A percentile compares a stretch with the other conserved stretches of the same genome.
Evolutionary conservation across 2,113 vertebrate genomes (phyloP).

Genomic region (Rallus limicola): DNA sequence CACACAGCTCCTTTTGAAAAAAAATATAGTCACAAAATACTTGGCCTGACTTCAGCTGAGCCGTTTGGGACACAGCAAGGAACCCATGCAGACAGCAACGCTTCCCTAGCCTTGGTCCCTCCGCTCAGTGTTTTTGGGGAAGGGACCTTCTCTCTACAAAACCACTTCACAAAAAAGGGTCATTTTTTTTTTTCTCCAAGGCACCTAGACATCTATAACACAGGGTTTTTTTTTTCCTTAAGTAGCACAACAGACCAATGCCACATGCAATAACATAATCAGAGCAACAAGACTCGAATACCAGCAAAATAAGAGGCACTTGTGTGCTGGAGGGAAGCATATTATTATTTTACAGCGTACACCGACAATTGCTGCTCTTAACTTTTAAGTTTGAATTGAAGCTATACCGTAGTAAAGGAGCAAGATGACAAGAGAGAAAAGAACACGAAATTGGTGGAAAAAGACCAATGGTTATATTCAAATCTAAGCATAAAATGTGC

Average conservation of each 20-base stretch:
- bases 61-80: background rate
- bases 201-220: background rate
- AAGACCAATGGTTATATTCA: background rate
- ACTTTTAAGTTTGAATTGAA: conserved; percentile 27
- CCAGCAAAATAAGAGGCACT: conserved; percentile 34
- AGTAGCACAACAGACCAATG: conserved; percentile 5
- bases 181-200: background rate
- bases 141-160: background rate
- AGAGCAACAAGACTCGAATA: conserved; percentile 5
- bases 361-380: conserved; percentile 20
- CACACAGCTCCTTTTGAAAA: fast-evolving
- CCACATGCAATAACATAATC: conserved; percentile 24
- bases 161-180: background rate
- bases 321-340: background rate
- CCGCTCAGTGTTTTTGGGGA: background rate
- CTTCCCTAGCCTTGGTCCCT: background rate
- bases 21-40: background rate
- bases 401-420: background rate
- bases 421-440: conserved; percentile 17
- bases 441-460: background rate
- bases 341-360: conserved; percentile 21
- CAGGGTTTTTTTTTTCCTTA: background rate
- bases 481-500: conserved; percentile 39
- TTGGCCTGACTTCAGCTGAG: background rate
- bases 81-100: background rate